phyloP scores from a whole-genome alignment of 2,888 invertebrate genomes.

The Agelastica alni region DNA sequence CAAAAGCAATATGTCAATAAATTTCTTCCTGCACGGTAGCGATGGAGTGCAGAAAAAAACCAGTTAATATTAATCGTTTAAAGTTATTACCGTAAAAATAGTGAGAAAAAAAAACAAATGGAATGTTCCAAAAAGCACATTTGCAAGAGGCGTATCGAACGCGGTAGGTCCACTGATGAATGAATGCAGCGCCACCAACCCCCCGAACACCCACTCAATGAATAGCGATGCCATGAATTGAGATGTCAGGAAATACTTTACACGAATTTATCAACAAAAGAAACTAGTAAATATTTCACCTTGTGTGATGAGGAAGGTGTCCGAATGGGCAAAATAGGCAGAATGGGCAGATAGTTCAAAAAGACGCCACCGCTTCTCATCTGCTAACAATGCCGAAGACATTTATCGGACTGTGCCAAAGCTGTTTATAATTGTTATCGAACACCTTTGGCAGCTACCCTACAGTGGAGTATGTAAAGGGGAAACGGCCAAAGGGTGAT shows the following conservation, averaged over 20 bases:
- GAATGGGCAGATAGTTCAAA: conserved; percentile 39
- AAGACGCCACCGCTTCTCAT: conserved; percentile 47
- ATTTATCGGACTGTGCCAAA: conserved; percentile 36
- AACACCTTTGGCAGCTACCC: conserved; percentile 31
- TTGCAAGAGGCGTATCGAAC: too few species aligned
- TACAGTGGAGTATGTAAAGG: neutral
- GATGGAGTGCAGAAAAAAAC: too few species aligned
- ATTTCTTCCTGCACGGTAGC: too few species aligned
- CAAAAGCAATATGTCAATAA: too few species aligned
- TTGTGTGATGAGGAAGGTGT: conserved; percentile 35
- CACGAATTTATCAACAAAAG: conserved; percentile 49
- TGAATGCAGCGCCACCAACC: conserved; percentile 28
- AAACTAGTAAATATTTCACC: conserved; percentile 52
- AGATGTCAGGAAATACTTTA: conserved; percentile 52
- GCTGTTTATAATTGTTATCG: conserved; percentile 42
- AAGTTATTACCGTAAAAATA: too few species aligned
- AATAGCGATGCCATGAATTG: conserved; percentile 47
- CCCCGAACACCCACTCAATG: conserved; percentile 41
- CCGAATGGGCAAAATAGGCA: conserved; percentile 12
- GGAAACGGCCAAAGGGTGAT: neutral
- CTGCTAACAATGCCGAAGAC: conserved; percentile 34
- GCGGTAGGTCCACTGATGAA: conserved; percentile 32
- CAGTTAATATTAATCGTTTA: too few species aligned
- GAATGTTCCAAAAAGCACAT: too few species aligned
- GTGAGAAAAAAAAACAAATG: too few species aligned